Conservation (phyloP, 1,140 invertebrate genomes). For the Drosophila baimaii region DNA sequence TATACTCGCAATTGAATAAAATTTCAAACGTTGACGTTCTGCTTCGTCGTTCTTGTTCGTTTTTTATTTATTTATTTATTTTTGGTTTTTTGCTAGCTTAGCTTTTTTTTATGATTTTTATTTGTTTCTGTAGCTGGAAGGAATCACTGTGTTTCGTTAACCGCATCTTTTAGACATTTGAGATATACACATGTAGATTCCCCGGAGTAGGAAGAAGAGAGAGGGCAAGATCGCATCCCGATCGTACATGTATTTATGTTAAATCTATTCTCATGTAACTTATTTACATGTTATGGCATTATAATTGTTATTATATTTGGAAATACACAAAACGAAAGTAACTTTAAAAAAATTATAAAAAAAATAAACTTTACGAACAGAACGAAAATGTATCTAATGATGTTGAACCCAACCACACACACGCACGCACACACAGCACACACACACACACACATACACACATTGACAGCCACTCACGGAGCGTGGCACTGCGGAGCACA, state of each 20-base stretch:
- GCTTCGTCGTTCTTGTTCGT: slow-evolving; percentile 10
- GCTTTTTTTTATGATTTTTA: slow-evolving; percentile 3
- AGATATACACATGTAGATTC: slow-evolving; percentile 9
- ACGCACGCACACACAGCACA: slow-evolving; percentile 11
- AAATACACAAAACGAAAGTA: slow-evolving; percentile 19
- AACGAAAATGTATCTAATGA: slow-evolving; percentile 44
- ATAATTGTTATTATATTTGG: background rate
- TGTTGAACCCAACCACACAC: slow-evolving; percentile 42
- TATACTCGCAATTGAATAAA: slow-evolving; percentile 22
- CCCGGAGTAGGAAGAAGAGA: background rate
- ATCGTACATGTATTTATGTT: slow-evolving; percentile 8
- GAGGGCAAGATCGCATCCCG: slow-evolving; percentile 13
- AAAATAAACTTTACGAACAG: slow-evolving; percentile 19
- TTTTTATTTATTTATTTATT: slow-evolving; percentile 20
- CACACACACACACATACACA: slow-evolving; percentile 16
- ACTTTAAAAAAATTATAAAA: slow-evolving; percentile 24
- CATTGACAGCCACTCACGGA: slow-evolving; percentile 39
- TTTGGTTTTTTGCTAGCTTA: slow-evolving; percentile 13
- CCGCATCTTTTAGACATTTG: slow-evolving; percentile 1
- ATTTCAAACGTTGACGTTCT: slow-evolving; percentile 18
- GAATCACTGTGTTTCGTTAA: slow-evolving; percentile 9
- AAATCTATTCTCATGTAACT: background rate
- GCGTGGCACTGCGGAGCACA: slow-evolving; percentile 20
- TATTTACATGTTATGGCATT: slow-evolving; percentile 2
- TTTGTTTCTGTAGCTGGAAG: background rate